Evolutionary conservation across 2,113 vertebrate genomes (phyloP).

Genomic region (Gymnogyps californianus): DNA sequence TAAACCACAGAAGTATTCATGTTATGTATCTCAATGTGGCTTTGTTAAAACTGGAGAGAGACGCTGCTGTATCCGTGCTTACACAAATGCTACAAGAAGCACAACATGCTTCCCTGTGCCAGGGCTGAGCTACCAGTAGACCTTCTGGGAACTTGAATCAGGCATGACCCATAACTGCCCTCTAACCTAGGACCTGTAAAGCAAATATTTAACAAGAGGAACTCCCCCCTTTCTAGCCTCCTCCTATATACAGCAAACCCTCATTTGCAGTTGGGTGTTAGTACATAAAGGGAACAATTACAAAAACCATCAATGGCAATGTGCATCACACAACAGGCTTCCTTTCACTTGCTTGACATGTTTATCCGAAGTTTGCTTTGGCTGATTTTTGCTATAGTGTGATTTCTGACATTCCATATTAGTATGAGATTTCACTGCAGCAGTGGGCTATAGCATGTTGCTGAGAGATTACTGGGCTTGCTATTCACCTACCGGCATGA

Average conservation of each 20-base stretch:
- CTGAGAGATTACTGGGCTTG: neutral
- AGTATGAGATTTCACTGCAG: neutral
- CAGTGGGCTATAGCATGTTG: rapidly evolving
- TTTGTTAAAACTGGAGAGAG: slow-evolving; percentile 14
- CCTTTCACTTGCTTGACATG: neutral
- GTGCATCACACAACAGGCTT: neutral
- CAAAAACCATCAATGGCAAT: neutral
- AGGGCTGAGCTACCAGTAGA: neutral
- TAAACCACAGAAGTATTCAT: slow-evolving; percentile 13
- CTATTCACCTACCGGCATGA: neutral
- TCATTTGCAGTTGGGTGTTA: neutral
- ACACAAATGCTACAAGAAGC: neutral
- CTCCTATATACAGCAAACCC: neutral
- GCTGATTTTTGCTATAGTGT: neutral
- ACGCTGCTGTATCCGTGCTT: neutral
- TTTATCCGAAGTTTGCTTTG: neutral
- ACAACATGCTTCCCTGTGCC: neutral
- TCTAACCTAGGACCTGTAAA: neutral
- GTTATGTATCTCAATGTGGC: neutral
- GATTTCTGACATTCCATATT: neutral
- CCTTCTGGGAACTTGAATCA: neutral
- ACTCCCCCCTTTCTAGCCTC: neutral
- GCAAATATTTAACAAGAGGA: neutral
- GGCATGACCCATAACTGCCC: neutral
- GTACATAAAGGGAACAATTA: neutral